Evolutionary conservation across 1,140 invertebrate genomes (phyloP), one percentile per base, ranked within the genome.

Genomic region (Bombus affinis): DNA sequence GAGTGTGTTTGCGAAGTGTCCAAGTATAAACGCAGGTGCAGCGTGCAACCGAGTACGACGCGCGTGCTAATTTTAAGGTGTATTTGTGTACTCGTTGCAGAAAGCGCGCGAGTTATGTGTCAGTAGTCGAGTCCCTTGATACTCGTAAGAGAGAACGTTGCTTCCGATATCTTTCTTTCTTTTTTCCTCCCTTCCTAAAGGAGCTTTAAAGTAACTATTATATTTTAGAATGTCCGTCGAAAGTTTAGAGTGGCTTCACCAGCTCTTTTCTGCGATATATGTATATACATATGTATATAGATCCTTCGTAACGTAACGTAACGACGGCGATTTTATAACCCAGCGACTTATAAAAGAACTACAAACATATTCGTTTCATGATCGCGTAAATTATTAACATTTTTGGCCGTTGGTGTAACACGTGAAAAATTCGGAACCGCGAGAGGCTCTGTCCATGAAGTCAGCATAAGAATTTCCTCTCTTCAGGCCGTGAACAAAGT

Each of bases 1-100:
- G 83, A 86, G 90, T 81, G 73, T 89, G 90, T 89, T 89, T 89
- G 85, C 77, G 47, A 78, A 91, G 82, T 66, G 83, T 83, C 76
- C 86, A 65, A 89, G 87, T 81, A 75, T 84, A 82, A 91, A 86
- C 81, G 74, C 85, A 71, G 75, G 79, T 86, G 81, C 59, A 77
- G 44, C 47, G 74, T 86, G 81, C 39, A 77, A 39, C 47, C 73
- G 32, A 47, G 65, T 47, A 39, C n/a, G 72, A 53, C 22, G 59
- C 35, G n/a, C 77, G 77, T 59, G 76, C 59, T 86, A 84, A 79
- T 84, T 84, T 84, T 62, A 84, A 79, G 37, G 53, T 70, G 57
- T 85, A 81, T 81, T 85, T 65, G 80, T 83, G 57, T 47, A 53
- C 59, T 35, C 39, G 57, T 66, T 65, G 74, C 57, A 39, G 78